Conservation (phyloP, 2,888 invertebrate species). For the Drosophila mimica region DNA sequence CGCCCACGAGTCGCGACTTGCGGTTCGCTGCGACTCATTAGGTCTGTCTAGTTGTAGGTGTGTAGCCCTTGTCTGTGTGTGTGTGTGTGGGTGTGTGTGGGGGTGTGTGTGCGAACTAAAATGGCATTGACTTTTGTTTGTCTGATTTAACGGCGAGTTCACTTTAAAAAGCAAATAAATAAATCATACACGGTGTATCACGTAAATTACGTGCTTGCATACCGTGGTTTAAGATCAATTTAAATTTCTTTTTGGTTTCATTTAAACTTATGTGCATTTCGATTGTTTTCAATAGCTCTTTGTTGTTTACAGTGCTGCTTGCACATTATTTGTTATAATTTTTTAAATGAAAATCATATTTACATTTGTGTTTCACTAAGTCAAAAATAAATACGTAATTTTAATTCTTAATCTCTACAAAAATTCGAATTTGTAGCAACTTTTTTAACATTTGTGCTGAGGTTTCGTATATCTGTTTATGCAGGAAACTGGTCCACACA, state of each 20-base stretch:
- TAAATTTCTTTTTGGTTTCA: background rate
- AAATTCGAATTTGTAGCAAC: no score
- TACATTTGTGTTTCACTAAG: background rate
- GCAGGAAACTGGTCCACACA: background rate
- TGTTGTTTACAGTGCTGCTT: background rate
- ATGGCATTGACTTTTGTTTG: constrained; percentile 74
- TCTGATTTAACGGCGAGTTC: constrained; percentile 50
- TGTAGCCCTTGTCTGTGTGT: background rate
- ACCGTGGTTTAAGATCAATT: constrained; percentile 6
- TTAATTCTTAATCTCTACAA: background rate
- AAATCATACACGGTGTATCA: constrained; percentile 34
- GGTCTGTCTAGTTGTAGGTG: constrained; percentile 12
- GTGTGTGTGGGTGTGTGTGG: background rate
- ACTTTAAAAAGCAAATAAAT: constrained; percentile 52
- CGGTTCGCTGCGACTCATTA: constrained; percentile 48
- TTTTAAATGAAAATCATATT: background rate
- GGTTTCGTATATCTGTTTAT: background rate
- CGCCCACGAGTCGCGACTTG: constrained; percentile 28
- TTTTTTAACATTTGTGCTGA: background rate
- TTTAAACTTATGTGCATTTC: background rate
- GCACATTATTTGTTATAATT: background rate
- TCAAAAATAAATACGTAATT: background rate
- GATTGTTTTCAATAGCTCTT: background rate
- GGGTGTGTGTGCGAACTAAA: constrained; percentile 40
- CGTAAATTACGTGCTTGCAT: constrained; percentile 8